phyloP scores from a whole-genome alignment of 2,888 invertebrate species.

The Chrysotoxum bicinctum region DNA sequence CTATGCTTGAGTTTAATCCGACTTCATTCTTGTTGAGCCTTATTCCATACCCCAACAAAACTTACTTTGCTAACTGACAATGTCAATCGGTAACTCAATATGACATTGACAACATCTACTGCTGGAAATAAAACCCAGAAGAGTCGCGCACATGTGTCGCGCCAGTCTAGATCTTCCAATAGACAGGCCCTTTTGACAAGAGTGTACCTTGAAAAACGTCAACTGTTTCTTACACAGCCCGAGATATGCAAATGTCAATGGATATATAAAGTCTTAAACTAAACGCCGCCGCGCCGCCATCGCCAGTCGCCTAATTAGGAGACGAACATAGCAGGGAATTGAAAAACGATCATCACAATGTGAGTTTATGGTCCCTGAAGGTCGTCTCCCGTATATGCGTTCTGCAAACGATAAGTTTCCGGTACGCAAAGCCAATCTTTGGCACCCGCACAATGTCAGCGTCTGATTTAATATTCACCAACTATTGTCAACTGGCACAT shows the following conservation, averaged over 20 bases:
- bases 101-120: constrained; percentile 45
- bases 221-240: constrained; percentile 3
- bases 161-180: constrained; percentile 50
- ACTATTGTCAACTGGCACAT: constrained; percentile 41
- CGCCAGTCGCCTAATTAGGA: constrained; percentile 66
- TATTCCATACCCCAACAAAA: too few relatives aligned
- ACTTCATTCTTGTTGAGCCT: constrained; percentile 40
- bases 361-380: constrained; percentile 62
- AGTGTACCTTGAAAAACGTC: constrained; percentile 59
- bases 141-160: constrained; percentile 40
- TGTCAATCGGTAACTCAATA: constrained; percentile 43
- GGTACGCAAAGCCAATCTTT: constrained; percentile 48
- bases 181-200: constrained; percentile 56
- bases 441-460: constrained; percentile 69
- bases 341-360: constrained; percentile 16
- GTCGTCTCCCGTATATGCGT: constrained; percentile 50
- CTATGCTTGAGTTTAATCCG: constrained; percentile 14
- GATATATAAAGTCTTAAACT: not conserved
- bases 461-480: constrained; percentile 62
- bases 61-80: constrained; percentile 19
- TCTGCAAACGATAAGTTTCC: constrained; percentile 52
- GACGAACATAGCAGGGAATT: constrained; percentile 38
- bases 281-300: constrained; percentile 38
- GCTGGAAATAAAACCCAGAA: constrained; percentile 9
- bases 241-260: constrained; percentile 57